Evolutionary conservation across 2,113 vertebrate genomes (phyloP), one percentile per base, ranked within the genome.

Genomic region (Heptranchias perlo): DNA sequence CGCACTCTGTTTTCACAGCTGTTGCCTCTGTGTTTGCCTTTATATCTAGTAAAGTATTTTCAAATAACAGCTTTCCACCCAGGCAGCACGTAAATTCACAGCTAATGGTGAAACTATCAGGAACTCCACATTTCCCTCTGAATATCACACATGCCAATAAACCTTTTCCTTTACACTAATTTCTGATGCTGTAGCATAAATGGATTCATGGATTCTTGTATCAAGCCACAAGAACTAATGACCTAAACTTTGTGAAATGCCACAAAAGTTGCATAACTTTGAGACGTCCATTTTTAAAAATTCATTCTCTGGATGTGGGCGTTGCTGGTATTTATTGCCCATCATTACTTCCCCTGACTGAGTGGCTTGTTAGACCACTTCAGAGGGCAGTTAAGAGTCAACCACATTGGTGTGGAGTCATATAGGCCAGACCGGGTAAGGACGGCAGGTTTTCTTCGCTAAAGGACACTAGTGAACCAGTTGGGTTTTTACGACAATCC

Each of bases 1-100:
- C 94, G 49, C 65, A 69, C 65, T 95, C 47, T 95, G 44, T 67
- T 95, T 69, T 95, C 65, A 67, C 94, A 95, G 94, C 94, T 95
- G 94, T 69, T 95, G 65, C 65, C 94, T 73, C 64, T 18, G 1
- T 69, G 25, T 49, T 95, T 69, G 64, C 65, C 64, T 52, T 95
- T 95, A 95, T 67, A 49, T 49, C 25, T 95, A 47, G 3, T 94
- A 35, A 94, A 47, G 39, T 49, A 67, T 94, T 94, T 94, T 67
- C 64, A 67, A 94, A 94, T 67, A 94, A 67, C 25, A 28, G 93
- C 39, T 73, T 95, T 95, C 31, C 94, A 95, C 18, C 28, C 25
- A 69, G 64, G 13, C 64, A 52, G 65, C 65, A 28, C 0, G 62
- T 95, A 35, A 95, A 69, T 95, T 65, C 23, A 52, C 4, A 31